Base-by-base conservation (phyloP, 2,113 vertebrate genomes). In the Raja brachyura region DNA sequence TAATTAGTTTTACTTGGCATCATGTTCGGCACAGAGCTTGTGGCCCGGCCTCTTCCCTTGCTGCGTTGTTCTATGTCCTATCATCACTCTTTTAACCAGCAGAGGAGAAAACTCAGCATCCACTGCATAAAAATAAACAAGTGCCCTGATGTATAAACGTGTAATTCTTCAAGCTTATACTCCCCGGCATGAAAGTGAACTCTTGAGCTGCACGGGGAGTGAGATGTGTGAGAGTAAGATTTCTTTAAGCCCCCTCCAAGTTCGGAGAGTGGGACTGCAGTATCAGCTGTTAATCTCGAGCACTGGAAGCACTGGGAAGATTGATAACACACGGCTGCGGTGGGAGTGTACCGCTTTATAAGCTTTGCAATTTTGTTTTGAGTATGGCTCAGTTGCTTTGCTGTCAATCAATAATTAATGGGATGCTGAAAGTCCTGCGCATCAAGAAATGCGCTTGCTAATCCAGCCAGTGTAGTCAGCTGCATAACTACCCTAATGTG, bases 361-460 rank as follows among this genome's bases (percentile, higher is more conserved):
- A 94, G 14, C 94, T 94, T 48, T 81, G 39, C 78, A 94, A 93
- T 93, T 22, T 93, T 88, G n/a, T 63, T 95, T 94, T 95, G 77
- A 94, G 92, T 94, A 94, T 66, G 94, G 93, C 93, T 95, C 94
- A 92, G 88, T 94, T 94, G 94, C 93, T 94, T 93, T 94, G 93
- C 93, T 93, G 93, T 93, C 92, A 93, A 93, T 93, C 94, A 83
- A 94, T 93, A 95, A 88, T 85, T 94, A 95, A 93, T 94, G 94
- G 90, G 81, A 93, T 93, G 95, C 94, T 95, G 95, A 95, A 95
- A 94, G 94, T 93, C 92, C 77, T 81, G 93, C 93, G 94, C 93
- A 95, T 96, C 94, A 93, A 93, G 86, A 94, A 93, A 93, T 93
- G 75, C 95, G 95, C 96, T 95, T 96, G 95, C 95, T 95, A 94